Conservation (phyloP, 2,113 vertebrate genomes). For the Natator depressus region DNA sequence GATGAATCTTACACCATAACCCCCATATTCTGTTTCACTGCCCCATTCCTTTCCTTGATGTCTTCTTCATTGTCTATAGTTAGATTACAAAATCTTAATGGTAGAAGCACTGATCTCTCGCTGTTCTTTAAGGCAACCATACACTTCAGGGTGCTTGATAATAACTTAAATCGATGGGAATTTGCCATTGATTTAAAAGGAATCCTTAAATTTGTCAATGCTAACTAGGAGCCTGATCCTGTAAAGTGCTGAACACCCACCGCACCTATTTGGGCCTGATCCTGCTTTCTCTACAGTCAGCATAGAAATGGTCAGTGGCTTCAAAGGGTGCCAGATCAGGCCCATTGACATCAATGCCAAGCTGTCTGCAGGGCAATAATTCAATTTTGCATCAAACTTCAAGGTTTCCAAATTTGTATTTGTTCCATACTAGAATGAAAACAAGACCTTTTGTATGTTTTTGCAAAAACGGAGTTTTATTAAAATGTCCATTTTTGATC, state of each 20-base stretch:
- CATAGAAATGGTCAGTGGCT: not conserved
- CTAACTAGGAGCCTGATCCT: conserved; percentile 13
- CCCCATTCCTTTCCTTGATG: not conserved
- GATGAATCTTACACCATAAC: not conserved
- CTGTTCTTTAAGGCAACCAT: not conserved
- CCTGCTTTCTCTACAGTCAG: not conserved
- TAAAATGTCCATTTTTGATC: not conserved
- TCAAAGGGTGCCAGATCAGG: rapidly evolving
- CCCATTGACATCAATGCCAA: not conserved
- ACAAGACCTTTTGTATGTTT: rapidly evolving
- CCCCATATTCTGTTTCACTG: not conserved
- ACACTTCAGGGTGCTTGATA: conserved; percentile 8
- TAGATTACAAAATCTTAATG: conserved; percentile 30
- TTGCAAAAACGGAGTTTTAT: not conserved
- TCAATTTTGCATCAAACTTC: not conserved
- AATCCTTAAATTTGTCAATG: conserved; percentile 45
- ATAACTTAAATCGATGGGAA: conserved; percentile 34
- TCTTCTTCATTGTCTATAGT: not conserved
- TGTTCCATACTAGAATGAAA: not conserved
- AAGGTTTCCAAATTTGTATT: not conserved
- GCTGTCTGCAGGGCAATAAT: not conserved
- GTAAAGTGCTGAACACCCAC: not conserved
- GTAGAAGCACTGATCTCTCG: conserved; percentile 18
- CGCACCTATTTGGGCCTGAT: not conserved
- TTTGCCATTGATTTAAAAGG: conserved; percentile 29